phyloP scores from a whole-genome alignment of 2,797 vertebrate genomes.

The Propithecus perrieri region DNA sequence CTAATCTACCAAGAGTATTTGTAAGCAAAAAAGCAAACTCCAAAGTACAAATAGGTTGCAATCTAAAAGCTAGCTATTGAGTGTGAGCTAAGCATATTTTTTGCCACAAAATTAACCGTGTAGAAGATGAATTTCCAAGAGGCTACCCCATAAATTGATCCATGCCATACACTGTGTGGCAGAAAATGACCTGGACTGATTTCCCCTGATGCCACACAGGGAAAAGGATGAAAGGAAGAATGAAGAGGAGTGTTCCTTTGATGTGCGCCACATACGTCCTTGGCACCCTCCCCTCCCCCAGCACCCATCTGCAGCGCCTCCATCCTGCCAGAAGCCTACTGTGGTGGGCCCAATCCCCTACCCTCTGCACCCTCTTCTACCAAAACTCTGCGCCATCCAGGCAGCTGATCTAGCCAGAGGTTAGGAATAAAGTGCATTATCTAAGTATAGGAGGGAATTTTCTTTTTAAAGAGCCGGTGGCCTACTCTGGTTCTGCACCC shows the following conservation, averaged over 20 bases:
- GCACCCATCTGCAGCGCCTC: fast-evolving
- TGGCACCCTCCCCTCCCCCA: neutral
- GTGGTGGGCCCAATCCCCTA: neutral
- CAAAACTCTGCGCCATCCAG: neutral
- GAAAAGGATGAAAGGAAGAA: neutral
- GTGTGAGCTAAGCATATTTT: neutral
- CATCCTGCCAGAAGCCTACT: neutral
- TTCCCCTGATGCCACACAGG: neutral
- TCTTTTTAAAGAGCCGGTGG: neutral
- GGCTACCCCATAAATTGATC: neutral
- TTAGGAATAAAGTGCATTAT: neutral
- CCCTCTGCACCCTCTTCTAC: neutral
- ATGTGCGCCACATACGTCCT: neutral
- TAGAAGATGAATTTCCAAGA: neutral
- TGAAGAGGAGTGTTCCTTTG: neutral
- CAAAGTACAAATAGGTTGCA: neutral
- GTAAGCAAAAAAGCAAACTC: neutral
- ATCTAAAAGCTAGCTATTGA: neutral
- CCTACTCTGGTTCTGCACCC: neutral
- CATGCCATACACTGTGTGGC: neutral
- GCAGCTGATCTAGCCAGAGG: neutral
- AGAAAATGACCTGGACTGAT: neutral
- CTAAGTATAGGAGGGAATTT: neutral
- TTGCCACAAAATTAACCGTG: neutral
- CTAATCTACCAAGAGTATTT: neutral